A percentile compares a stretch with the other conserved stretches of the same genome.
These are phyloP conservation scores for Anthophora plumipes DNA, from an alignment of 2,888 invertebrate species.

Conservation along the genomic window DNA sequence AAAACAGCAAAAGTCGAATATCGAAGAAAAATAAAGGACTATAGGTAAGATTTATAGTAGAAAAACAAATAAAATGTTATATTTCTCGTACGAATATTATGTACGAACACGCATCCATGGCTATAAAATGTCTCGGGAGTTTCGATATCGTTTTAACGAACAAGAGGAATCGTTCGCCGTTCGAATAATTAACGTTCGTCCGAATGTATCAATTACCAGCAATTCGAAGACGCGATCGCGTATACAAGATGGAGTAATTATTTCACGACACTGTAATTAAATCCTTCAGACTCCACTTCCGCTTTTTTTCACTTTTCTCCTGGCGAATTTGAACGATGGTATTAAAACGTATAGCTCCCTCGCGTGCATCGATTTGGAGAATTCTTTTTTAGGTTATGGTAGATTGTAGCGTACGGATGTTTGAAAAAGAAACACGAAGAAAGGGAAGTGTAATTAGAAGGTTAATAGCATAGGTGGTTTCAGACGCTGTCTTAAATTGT, in stretches of 20 bases:
- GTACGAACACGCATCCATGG: background rate
- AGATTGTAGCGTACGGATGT: background rate
- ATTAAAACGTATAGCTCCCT: background rate
- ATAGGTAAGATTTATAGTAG: too few relatives aligned
- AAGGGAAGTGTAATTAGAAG: background rate
- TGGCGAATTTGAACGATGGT: background rate
- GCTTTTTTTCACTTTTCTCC: background rate
- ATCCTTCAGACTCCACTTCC: background rate
- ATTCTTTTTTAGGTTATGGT: background rate
- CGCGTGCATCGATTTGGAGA: background rate
- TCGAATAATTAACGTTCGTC: background rate
- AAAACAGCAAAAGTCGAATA: too few relatives aligned
- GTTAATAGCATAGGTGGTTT: background rate
- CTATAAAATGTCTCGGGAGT: background rate
- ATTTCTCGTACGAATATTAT: background rate
- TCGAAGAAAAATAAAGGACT: background rate
- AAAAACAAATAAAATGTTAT: constrained; percentile 14
- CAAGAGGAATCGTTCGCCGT: background rate
- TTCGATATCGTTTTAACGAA: background rate
- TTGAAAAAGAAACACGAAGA: background rate
- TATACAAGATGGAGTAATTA: constrained; percentile 4
- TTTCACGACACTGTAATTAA: constrained; percentile 19
- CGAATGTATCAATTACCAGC: constrained; percentile 18
- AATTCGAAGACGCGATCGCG: background rate
- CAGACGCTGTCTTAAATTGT: too few relatives aligned